Base-by-base conservation (phyloP, 2,113 vertebrate genomes). In the Larimichthys polyactis region DNA sequence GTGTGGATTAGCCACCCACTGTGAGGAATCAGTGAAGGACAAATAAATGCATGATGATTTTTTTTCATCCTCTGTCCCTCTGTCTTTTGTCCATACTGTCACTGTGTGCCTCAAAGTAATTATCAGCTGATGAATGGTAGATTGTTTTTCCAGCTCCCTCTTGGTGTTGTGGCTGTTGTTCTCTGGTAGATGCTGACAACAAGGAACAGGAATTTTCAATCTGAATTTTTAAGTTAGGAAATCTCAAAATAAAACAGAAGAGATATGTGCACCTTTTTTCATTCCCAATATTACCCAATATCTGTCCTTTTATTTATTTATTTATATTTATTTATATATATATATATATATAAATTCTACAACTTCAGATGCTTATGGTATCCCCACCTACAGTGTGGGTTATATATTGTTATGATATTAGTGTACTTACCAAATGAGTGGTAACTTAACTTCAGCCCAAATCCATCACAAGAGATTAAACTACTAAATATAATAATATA, bases 1-100 rank as follows among this genome's bases (percentile, higher is more conserved):
- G 71, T 40, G 77, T 60, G 90, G 89, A 92, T 95, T 94, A 94
- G 81, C 91, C 91, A 83, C 94, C 92, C 91, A 89, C 91, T 91
- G 92, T 48, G 91, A 85, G 86, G 87, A 90, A 84, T 87, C 72
- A 81, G 81, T 52, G 43, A 87, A 89, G 82, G 82, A 88, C 90
- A 65, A 82, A 89, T 81, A 78, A 77, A 79, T 64, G 78, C 79
- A 69, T 65, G 73, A 79, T 64, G 76, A 59, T 54, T 65, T 78
- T 57, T 58, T 63, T 71, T 17, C 32, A 43, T 67, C 49, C 65
- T 24, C 60, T 71, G 64, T 89, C 60, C 49, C 84, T 86, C 57
- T 32, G 75, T 81, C 79, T 89, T 81, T 74, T 88, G 85, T 86
- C 86, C 81, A 14, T 4, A 46, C 87, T 87, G 90, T 88, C 88